Evolutionary conservation across 2,113 vertebrate genomes (phyloP).

Genomic region (Zonotrichia leucophrys): DNA sequence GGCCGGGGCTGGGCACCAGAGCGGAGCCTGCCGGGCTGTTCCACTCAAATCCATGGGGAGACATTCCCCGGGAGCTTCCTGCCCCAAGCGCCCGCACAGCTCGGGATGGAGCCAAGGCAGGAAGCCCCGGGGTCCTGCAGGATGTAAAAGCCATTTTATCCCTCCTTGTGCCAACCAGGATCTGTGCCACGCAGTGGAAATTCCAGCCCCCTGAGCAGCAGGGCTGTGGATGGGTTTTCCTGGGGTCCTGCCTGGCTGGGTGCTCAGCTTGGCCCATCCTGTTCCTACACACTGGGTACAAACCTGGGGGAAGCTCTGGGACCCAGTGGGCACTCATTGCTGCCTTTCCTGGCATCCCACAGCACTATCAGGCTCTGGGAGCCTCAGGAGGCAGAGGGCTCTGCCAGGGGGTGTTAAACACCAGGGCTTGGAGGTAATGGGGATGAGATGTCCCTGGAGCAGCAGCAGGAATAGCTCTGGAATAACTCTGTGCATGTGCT

Average conservation of each 20-base stretch:
- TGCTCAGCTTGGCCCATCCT: accelerated
- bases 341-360: too few species aligned
- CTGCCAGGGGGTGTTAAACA: neutral
- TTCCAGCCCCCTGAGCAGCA: neutral
- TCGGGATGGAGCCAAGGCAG: neutral
- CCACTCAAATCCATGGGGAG: accelerated
- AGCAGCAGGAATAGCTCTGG: neutral
- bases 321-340: accelerated
- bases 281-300: neutral
- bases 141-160: accelerated
- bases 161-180: neutral
- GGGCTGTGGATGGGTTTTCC: neutral
- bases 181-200: neutral
- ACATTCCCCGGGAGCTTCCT: accelerated
- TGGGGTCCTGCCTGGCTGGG: accelerated
- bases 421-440: neutral
- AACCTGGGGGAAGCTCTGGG: neutral
- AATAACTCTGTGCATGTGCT: accelerated
- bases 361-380: neutral
- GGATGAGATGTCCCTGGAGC: too few species aligned
- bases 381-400: neutral
- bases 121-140: neutral
- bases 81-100: accelerated
- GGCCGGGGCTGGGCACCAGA: accelerated
- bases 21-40: accelerated